These are phyloP conservation scores for Artibeus lituratus DNA, from an alignment of 2,797 vertebrate species.

Conservation along the genomic window DNA sequence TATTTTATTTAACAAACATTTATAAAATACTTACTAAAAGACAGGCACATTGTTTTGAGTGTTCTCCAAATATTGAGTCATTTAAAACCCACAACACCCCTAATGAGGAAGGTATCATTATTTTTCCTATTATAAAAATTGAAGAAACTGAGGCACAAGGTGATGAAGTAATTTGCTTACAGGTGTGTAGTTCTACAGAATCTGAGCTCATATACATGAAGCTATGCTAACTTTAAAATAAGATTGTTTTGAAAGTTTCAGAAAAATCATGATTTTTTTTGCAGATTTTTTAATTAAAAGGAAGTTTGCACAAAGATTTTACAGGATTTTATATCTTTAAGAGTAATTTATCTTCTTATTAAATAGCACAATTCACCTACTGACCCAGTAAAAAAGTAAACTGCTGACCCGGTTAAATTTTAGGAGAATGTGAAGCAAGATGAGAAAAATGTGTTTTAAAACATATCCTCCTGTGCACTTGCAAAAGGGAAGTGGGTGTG, in stretches of 20 bases:
- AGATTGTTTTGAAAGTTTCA: background rate
- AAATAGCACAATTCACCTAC: background rate
- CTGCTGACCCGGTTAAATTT: background rate
- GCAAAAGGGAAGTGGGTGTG: background rate
- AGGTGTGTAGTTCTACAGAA: background rate
- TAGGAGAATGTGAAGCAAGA: background rate
- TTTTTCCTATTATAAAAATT: background rate
- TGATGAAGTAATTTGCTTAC: fast-evolving
- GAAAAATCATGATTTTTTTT: background rate
- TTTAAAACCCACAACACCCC: background rate
- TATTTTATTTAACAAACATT: conserved; percentile 53
- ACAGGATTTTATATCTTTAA: background rate
- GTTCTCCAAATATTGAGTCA: background rate
- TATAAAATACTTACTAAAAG: conserved; percentile 13
- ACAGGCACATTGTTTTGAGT: background rate
- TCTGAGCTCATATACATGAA: fast-evolving
- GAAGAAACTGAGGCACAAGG: background rate
- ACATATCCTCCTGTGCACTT: background rate
- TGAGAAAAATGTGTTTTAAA: background rate
- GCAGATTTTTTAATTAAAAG: background rate
- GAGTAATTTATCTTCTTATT: background rate
- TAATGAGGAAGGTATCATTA: background rate
- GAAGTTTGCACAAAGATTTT: background rate
- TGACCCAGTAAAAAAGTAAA: background rate
- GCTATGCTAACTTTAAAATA: background rate